These are phyloP conservation scores for Brachionus paranguensis DNA, from an alignment of 1,140 invertebrate genomes.

Conservation along the genomic window DNA sequence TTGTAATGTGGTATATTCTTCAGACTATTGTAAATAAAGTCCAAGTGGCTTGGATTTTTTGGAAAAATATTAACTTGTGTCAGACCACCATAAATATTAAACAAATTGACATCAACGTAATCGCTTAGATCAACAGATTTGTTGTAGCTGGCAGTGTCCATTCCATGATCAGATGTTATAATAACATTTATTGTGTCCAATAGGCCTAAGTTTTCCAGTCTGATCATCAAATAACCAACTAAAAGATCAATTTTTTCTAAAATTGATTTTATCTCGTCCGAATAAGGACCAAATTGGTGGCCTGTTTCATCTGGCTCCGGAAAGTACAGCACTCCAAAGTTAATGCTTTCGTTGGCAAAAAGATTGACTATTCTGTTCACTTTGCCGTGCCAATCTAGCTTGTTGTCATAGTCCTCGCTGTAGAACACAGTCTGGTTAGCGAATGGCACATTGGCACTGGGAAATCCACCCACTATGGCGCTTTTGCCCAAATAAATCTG, in stretches of 20 bases:
- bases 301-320: slow-evolving; percentile 65
- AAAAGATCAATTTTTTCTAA: slow-evolving; percentile 42
- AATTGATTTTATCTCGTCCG: slow-evolving; percentile 45
- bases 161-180: slow-evolving; percentile 70
- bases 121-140: slow-evolving; percentile 62
- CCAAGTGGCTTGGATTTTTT: slow-evolving; percentile 1
- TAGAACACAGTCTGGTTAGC: slow-evolving; percentile 4
- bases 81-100: slow-evolving; percentile 49
- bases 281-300: slow-evolving; percentile 51
- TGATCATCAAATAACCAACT: background rate
- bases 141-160: slow-evolving; percentile 58
- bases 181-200: slow-evolving; percentile 63
- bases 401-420: slow-evolving; percentile 49
- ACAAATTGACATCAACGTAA: slow-evolving; percentile 58
- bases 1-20: slow-evolving; percentile 31
- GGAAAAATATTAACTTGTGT: slow-evolving; percentile 53
- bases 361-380: slow-evolving; percentile 63
- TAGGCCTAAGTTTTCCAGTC: slow-evolving; percentile 51
- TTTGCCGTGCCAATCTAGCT: slow-evolving; percentile 58
- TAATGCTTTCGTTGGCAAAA: slow-evolving; percentile 61
- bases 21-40: slow-evolving; percentile 10
- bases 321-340: slow-evolving; percentile 66
- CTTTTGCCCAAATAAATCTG: slow-evolving; percentile 43
- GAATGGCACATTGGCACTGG: slow-evolving; percentile 41
- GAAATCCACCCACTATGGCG: slow-evolving; percentile 35